A percentile compares a stretch with the other conserved stretches of the same genome.
Evolutionary conservation across 2,888 invertebrate genomes (phyloP).

Genomic region (Malacosoma neustria): DNA sequence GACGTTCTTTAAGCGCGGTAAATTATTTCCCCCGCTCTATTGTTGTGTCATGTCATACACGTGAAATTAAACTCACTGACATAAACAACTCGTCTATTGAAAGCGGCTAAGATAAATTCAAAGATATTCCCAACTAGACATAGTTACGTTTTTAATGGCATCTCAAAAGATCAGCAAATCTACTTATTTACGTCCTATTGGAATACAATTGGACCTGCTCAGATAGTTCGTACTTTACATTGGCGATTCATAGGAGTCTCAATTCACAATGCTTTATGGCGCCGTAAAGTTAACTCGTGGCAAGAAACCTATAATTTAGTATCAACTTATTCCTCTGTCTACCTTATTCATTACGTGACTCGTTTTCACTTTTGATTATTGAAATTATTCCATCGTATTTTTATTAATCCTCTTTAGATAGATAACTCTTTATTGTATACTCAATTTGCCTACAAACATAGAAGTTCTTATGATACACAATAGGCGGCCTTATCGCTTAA

Average conservation of each 20-base stretch:
- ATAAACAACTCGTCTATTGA: not conserved
- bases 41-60: not conserved
- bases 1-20: not conserved
- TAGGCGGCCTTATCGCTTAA: no score
- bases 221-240: slow-evolving; percentile 44
- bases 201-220: slow-evolving; percentile 47
- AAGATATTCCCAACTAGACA: not conserved
- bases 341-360: slow-evolving; percentile 21
- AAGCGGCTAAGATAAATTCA: not conserved
- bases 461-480: no score
- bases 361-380: not conserved
- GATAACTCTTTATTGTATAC: no score
- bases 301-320: slow-evolving; percentile 54
- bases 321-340: slow-evolving; percentile 47
- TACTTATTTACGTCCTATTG: slow-evolving; percentile 46
- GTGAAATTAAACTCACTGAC: not conserved
- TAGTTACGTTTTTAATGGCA: slow-evolving; percentile 10
- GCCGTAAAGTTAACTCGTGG: slow-evolving; percentile 58
- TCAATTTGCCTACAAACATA: no score
- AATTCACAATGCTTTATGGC: slow-evolving; percentile 43
- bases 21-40: not conserved
- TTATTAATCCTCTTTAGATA: not conserved
- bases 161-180: slow-evolving; percentile 24
- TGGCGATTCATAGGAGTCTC: slow-evolving; percentile 46
- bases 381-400: not conserved